These are phyloP conservation scores for Pararge aegeria DNA, from an alignment of 1,140 invertebrate genomes.

Conservation along the genomic window DNA sequence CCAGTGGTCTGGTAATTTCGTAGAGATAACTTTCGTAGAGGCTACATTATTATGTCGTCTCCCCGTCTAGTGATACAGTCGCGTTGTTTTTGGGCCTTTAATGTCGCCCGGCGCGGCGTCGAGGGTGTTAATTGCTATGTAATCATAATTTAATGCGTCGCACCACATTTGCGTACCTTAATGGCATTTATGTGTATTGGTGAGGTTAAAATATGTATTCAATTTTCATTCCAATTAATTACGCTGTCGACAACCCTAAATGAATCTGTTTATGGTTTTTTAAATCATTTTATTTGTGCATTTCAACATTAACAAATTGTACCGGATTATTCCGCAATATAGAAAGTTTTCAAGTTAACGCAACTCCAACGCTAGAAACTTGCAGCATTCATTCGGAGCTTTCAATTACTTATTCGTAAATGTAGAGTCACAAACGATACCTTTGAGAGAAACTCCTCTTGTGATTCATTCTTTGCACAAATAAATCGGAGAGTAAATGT, in stretches of 20 bases:
- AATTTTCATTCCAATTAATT: not conserved
- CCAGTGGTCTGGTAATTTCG: no score
- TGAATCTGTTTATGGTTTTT: constrained; percentile 5
- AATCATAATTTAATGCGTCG: constrained; percentile 35
- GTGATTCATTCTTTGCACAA: no score
- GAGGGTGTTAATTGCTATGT: constrained; percentile 33
- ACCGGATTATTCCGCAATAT: not conserved
- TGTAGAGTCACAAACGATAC: no score
- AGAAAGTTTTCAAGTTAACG: no score
- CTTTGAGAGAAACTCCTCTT: no score
- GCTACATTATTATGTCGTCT: no score
- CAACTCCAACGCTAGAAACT: no score
- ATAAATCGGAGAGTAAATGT: no score
- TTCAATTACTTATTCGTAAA: no score
- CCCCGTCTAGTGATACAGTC: no score
- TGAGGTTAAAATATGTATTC: not conserved
- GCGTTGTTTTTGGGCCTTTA: not conserved
- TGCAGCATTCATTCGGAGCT: no score
- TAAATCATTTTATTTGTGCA: not conserved
- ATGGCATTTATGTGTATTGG: constrained; percentile 11
- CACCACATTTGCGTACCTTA: constrained; percentile 7
- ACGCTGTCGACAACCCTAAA: constrained; percentile 5
- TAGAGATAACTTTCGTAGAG: no score
- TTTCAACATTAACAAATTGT: not conserved
- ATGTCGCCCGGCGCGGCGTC: constrained; percentile 7